Evolutionary conservation across 2,113 vertebrate genomes (phyloP), one percentile per base, ranked within the genome.

Genomic region (Cyanoramphus novaezelandiae): DNA sequence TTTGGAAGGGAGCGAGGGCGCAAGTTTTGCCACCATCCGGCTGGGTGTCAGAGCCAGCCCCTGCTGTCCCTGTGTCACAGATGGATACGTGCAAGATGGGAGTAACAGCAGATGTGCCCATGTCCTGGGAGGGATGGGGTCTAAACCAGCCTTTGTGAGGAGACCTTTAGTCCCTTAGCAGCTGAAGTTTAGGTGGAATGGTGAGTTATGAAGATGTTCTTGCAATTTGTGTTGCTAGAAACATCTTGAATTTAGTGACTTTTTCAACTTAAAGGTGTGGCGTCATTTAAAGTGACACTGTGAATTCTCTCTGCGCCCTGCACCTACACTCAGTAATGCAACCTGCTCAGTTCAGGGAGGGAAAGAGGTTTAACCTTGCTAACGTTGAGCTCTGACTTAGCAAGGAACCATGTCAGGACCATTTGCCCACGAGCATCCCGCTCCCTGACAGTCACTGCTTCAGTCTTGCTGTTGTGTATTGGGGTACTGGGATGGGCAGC

Each of bases 21-120:
- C 0, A 6, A 0, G 24, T 10, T 25, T 52, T 14, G 24, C 25
- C 25, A 13, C 6, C 4, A 0, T 13, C 29, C 2, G 1, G n/a
- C 19, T 46, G 35, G 46, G 50, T 28, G 50, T 39, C 46, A 67
- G 29, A 28, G n/a, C 44, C 57, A 33, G 50, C 10, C 37, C 21
- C 17, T 1, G 5, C 62, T 19, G 46, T 15, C 44, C 27, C 28
- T 4, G 25, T 35, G 70, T 14, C 41, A 12, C 28, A 1, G 13
- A 4, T 0, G 17, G 63, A 11, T 0, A 6, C 3, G 25, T 1
- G 60, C 33, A 21, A 49, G 46, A 29, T 18, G 65, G 70, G 74
- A 59, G 49, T 3, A 33, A 37, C 27, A 24, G 90, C 39, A 29
- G 25, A 8, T 29, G 7, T 39, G 44, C 7, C 44, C 5, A 0